Base-by-base conservation (phyloP, 2,888 invertebrate genomes). In the Eupithecia inturbata region DNA sequence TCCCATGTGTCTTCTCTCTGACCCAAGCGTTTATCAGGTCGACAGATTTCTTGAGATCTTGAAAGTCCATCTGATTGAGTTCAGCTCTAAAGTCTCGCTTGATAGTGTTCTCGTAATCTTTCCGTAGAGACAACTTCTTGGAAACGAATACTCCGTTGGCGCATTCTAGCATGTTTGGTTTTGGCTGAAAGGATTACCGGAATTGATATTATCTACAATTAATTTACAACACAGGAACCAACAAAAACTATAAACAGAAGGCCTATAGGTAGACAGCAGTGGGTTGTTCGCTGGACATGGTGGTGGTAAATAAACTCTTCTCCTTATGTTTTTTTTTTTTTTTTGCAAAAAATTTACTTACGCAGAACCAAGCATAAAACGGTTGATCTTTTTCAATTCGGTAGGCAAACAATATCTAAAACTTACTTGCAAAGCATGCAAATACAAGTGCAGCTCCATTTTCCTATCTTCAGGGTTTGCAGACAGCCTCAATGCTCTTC, bases 1-100 rank as follows among this genome's bases (percentile, higher is more conserved):
- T 87, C 14, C 96, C 95, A 26, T 91, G 89, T 0, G 97, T 97
- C 22, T 91, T 89, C 1, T 88, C 83, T 5, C 85, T 89, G 5
- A 96, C 95, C 96, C 96, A 97, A 5, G 85, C 83, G 82, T 97
- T 97, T 41, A 97, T 95, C 0, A 79, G 74, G 3, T 87, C 79
- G 0, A 94, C 91, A 0, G 96, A 89, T 10, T 76, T 78, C 0
- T 81, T 79, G 0, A 93, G 78, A 72, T 96, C 87, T 0, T 76
- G 80, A 79, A 96, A 96, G 85, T 96, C 93, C 0, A 96, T 77
- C 5, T 83, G 82, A 9, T 87, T 82, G 0, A 96, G 80, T 36
- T 95, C 92, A 0, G 95, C 92, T 3, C 86, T 85, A 82, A 96
- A 97, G 71, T 93, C 85, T 1, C 87, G 81, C n/a, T 85, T 84